These are phyloP conservation scores for Mus musculus DNA, from an alignment of 2,113 vertebrate species.

Conservation along the genomic window GRCm39 chr10:23303001-23303500, in stretches of 20 bases:
- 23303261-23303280: too few relatives aligned
- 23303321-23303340: neutral
- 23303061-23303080: neutral
- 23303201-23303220: too few relatives aligned
- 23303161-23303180: neutral
- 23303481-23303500: constrained; percentile 14
- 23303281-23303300: neutral
- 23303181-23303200: neutral
- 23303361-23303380: neutral
- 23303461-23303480: neutral
- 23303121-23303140: neutral
- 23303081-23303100: neutral
- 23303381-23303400: neutral
- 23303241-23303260: too few relatives aligned
- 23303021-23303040: neutral
- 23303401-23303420: neutral
- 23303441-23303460: neutral
- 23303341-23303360: neutral
- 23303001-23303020: neutral
- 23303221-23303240: too few relatives aligned
- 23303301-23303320: neutral
- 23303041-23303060: neutral
- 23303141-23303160: too few relatives aligned
- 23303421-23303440: neutral
- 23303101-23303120: neutral